Evolutionary conservation across 2,113 vertebrate genomes (phyloP).

Genomic region (Martes martes): DNA sequence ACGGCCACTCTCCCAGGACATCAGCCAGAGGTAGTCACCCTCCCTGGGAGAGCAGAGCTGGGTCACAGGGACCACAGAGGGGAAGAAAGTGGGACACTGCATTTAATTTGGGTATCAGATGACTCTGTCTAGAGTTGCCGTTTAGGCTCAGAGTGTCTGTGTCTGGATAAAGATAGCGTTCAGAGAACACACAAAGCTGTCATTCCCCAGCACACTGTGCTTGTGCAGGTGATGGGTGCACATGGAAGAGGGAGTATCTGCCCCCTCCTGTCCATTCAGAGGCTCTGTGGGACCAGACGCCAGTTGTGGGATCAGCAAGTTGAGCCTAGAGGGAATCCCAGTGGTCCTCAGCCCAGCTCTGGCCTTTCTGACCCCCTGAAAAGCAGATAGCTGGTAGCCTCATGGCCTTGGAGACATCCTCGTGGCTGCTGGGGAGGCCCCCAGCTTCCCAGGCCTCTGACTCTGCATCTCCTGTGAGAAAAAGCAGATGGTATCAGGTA

Average conservation of each 20-base stretch:
- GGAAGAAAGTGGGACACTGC: not conserved
- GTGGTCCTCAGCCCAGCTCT: not conserved
- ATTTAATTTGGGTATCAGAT: fast-evolving
- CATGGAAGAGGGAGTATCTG: too few relatives aligned
- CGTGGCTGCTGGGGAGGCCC: fast-evolving
- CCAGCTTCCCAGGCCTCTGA: not conserved
- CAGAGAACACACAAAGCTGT: not conserved
- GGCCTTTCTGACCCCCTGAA: not conserved
- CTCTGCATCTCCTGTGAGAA: not conserved
- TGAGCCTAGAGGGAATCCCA: not conserved
- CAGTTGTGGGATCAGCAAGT: not conserved
- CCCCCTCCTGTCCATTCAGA: not conserved
- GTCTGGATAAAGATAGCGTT: not conserved
- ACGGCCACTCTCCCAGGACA: not conserved
- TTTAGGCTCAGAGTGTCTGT: not conserved
- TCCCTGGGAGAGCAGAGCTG: not conserved
- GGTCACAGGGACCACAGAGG: not conserved
- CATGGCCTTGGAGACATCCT: not conserved
- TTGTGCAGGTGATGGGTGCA: fast-evolving
- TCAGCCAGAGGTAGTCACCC: fast-evolving
- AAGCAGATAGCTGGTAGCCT: not conserved
- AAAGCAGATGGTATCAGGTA: not conserved
- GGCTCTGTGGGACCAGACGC: not conserved
- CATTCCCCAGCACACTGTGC: not conserved
- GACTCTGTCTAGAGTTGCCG: not conserved